Evolutionary conservation across 2,888 invertebrate species (phyloP).

Genomic region (Camponotus fellah): DNA sequence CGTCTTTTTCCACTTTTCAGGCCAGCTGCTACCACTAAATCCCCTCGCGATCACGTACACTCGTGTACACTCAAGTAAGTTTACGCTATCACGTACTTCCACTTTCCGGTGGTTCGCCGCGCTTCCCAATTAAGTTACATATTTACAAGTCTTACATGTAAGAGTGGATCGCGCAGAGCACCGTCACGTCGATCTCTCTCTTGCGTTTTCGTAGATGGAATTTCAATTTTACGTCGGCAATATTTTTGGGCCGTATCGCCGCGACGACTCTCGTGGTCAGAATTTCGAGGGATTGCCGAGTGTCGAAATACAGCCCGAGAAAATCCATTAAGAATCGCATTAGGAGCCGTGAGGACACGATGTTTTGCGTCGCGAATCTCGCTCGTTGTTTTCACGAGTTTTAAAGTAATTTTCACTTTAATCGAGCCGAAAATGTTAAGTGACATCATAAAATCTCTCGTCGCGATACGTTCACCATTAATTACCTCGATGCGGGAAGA

Average conservation of each 20-base stretch:
- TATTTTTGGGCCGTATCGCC: constrained; percentile 47
- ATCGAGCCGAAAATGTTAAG: constrained; percentile 66
- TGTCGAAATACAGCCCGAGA: not conserved
- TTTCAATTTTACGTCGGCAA: constrained; percentile 60
- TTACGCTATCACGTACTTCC: constrained; percentile 8
- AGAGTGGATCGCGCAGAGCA: not conserved
- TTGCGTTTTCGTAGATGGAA: not conserved
- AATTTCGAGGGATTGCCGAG: constrained; percentile 10
- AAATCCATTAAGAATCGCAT: constrained; percentile 60
- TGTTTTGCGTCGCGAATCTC: not conserved
- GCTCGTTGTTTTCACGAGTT: constrained; percentile 32
- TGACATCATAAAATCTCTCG: constrained; percentile 76
- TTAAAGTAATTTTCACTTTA: constrained; percentile 46
- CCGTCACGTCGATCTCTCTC: not conserved
- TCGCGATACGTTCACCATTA: constrained; percentile 61
- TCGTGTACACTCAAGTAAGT: constrained; percentile 2
- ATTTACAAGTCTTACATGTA: constrained; percentile 25
- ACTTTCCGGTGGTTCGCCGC: not conserved
- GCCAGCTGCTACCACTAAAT: not conserved
- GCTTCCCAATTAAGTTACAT: constrained; percentile 23
- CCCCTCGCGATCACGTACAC: constrained; percentile 18
- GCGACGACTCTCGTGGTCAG: constrained; percentile 27
- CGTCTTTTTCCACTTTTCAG: not conserved
- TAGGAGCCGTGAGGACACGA: not conserved
- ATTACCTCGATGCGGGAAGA: constrained; percentile 4